Conservation (phyloP, 2,797 vertebrate genomes). For the Sebastes matsubarae region DNA sequence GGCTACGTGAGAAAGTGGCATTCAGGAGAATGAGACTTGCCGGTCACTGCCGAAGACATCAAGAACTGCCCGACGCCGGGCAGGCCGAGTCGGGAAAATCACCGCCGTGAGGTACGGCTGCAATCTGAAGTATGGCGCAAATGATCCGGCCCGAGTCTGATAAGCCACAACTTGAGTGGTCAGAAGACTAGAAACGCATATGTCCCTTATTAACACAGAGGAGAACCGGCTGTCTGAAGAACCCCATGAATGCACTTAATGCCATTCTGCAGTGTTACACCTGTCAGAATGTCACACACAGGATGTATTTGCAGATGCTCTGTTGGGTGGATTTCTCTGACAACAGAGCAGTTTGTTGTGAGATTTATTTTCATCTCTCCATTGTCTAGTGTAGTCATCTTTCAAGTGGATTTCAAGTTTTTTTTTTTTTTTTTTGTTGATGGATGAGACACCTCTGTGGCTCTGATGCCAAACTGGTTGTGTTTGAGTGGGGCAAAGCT, state of each 20-base stretch:
- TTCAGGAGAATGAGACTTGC: too few species aligned
- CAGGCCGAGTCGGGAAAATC: too few species aligned
- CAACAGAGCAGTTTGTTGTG: slow-evolving; percentile 14
- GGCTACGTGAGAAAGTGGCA: too few species aligned
- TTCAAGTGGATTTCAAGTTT: background rate
- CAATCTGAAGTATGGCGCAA: too few species aligned
- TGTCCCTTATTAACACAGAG: background rate
- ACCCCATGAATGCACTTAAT: background rate
- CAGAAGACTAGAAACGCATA: too few species aligned
- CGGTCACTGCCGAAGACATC: too few species aligned
- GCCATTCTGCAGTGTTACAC: background rate
- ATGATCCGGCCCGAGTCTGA: too few species aligned
- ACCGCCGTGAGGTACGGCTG: too few species aligned
- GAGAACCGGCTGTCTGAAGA: background rate
- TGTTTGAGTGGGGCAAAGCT: background rate
- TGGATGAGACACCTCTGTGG: background rate
- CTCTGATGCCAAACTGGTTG: background rate
- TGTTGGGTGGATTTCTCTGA: slow-evolving; percentile 4
- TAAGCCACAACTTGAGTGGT: too few species aligned
- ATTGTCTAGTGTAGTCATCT: background rate
- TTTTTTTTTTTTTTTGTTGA: background rate
- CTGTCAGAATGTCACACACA: background rate
- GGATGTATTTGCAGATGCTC: background rate
- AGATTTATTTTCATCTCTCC: slow-evolving; percentile 2
- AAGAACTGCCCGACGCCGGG: too few species aligned